Evolutionary conservation across 1,140 invertebrate species (phyloP), one percentile per base, ranked within the genome.

Genomic region (Drosophila pseudoananassae): DNA sequence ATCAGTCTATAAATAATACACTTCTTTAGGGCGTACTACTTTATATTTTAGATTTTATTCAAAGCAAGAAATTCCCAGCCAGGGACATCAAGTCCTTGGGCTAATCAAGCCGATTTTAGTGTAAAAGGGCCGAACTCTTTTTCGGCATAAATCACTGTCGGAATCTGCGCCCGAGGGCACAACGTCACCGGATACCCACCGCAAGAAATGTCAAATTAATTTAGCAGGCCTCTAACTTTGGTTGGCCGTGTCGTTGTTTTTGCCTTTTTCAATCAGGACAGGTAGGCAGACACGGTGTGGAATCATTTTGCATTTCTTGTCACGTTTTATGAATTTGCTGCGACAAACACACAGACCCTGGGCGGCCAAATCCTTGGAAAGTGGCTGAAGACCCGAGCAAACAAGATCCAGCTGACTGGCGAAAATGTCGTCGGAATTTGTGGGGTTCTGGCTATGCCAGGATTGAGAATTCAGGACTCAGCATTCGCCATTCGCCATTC

Each of bases 151-250:
- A 87, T 87, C 83, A 83, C 57, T 60, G 36, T 55, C 63, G 51
- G 50, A 54, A 74, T 75, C 72, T 50, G 14, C 5, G 17, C 27
- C 14, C 17, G 40, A 43, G 56, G 49, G 61, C 45, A 71, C 14
- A 47, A 46, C 50, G 52, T 46, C 70, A 61, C 50, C 31, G 68
- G 60, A 59, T 68, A 50, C 51, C 74, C 74, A 50, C 75, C 85
- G 54, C 83, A 88, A 82, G 66, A 78, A 78, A 87, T 88, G 83
- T 83, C 83, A 87, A 87, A 87, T 87, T 88, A 87, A 87, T 87
- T 87, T 87, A 87, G 64, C 82, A 66, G 61, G 58, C 57, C 56
- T 63, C 69, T 72, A 76, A 73, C 66, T 70, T 56, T 88, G 50
- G 15, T 20, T 20, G 0, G 15, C 20, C 6, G 20, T 9, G 43